phyloP scores from a whole-genome alignment of 2,113 vertebrate genomes.

The Sigmodon hispidus region DNA sequence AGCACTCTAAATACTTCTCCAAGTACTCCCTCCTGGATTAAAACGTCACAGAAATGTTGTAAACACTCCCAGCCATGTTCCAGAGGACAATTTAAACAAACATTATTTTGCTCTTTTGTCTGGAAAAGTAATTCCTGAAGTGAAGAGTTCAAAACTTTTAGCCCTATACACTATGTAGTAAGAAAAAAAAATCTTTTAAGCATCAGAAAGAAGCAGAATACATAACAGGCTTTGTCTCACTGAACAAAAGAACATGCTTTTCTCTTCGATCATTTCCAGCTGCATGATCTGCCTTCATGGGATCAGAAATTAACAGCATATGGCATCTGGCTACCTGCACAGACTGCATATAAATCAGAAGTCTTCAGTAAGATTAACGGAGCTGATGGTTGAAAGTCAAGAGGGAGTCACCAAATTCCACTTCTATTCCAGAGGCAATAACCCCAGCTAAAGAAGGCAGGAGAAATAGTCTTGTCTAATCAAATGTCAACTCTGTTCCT shows the following conservation, averaged over 20 bases:
- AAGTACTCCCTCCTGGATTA: constrained; percentile 70
- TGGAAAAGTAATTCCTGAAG: constrained; percentile 82
- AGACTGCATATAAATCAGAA: constrained; percentile 61
- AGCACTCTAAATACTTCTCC: constrained; percentile 75
- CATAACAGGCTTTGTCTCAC: constrained; percentile 85
- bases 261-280: constrained; percentile 84
- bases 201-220: constrained; percentile 73
- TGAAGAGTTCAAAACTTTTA: constrained; percentile 79
- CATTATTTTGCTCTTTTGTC: constrained; percentile 76
- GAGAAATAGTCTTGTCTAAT: constrained; percentile 51
- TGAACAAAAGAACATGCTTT: constrained; percentile 85
- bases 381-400: constrained; percentile 60
- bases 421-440: constrained; percentile 60
- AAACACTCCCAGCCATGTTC: constrained; percentile 73
- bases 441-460: constrained; percentile 41
- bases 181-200: constrained; percentile 75
- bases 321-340: constrained; percentile 84
- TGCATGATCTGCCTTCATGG: constrained; percentile 74
- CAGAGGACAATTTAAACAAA: constrained; percentile 75
- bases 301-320: constrained; percentile 81
- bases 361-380: constrained; percentile 57
- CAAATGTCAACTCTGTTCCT: constrained; percentile 54
- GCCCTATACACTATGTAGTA: constrained; percentile 68
- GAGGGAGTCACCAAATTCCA: constrained; percentile 49
- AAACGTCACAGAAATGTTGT: constrained; percentile 72